Conservation (phyloP, 2,797 vertebrate genomes). For the Hephaestus fuliginosus region DNA sequence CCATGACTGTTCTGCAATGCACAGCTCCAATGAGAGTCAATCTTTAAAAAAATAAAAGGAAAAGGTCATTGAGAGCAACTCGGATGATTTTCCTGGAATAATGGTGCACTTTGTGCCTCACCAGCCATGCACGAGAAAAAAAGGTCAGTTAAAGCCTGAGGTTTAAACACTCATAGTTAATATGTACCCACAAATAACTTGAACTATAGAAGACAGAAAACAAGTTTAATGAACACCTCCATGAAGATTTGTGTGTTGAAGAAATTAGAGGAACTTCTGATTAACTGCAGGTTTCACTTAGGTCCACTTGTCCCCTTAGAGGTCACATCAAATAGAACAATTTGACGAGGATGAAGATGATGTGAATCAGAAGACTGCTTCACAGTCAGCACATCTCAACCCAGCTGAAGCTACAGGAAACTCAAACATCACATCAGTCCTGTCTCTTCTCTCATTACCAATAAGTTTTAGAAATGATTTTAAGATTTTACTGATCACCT, state of each 20-base stretch:
- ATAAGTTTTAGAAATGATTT: too few species aligned
- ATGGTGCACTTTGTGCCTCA: constrained; percentile 14
- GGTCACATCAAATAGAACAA: too few species aligned
- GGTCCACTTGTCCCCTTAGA: too few species aligned
- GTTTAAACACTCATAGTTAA: constrained; percentile 4
- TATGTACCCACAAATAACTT: neutral
- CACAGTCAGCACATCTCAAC: too few species aligned
- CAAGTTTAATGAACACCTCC: neutral
- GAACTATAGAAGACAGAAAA: neutral
- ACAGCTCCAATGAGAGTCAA: constrained; percentile 15
- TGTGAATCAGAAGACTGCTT: too few species aligned
- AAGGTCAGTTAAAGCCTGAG: neutral
- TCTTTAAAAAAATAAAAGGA: constrained; percentile 16
- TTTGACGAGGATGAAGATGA: too few species aligned
- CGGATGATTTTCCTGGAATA: constrained; percentile 17
- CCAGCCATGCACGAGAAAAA: neutral
- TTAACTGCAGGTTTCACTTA: constrained; percentile 1
- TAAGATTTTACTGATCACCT: too few species aligned
- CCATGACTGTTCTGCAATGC: neutral
- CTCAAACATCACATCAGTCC: too few species aligned
- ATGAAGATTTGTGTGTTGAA: neutral
- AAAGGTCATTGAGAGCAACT: constrained; percentile 34
- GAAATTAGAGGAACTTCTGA: constrained; percentile 2
- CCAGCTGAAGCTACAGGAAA: too few species aligned
- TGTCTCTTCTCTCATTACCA: too few species aligned